Evolutionary conservation across 2,797 vertebrate species (phyloP), one percentile per base, ranked within the genome.

Genomic region (Muscicapa comitata): DNA sequence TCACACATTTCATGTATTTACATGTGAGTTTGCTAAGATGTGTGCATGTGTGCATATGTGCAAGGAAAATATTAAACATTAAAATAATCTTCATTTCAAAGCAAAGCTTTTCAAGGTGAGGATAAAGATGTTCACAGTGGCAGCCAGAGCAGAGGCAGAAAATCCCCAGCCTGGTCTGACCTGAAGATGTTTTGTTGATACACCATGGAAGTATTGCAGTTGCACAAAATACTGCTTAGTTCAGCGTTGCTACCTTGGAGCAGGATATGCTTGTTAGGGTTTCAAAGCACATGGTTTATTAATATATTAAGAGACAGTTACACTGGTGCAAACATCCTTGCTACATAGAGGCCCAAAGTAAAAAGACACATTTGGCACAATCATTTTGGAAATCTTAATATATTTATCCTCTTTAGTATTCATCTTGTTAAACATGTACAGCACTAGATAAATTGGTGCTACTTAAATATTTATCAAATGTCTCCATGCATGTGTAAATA

Each of bases 391-490:
- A 91, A 95, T 89, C 74, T 88, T 78, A 90, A 91, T 95, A 91
- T 94, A 81, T 96, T 96, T 95, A 93, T 78, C 59, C 70, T 94
- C 91, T 93, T 95, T 93, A 96, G 90, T 74, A 96, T 93, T 92
- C 93, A 63, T 88, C 95, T 94, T 95, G 93, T 96, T 96, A 96
- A 96, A 93, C 95, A 92, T 71, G 87, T 91, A 93, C 90, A 88
- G 76, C 57, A 76, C 82, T 94, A 96, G 92, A 96, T 95, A 91
- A 95, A 94, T 94, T 81, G 91, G 63, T 90, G 66, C 66, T 84
- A 35, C 70, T 96, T 86, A 95, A 97, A 96, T 96, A 97, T 97
- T 97, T 95, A 96, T 95, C 91, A 91, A 91, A 53, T 47, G 38
- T 95, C 79, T 95, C 82, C 33, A 67, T 90, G 82, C n/a, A 51